Percentiles rank a stretch among this genome's conserved stretches.
These are phyloP conservation scores for Actias luna DNA, from an alignment of 2,888 invertebrate genomes.

Conservation along the genomic window DNA sequence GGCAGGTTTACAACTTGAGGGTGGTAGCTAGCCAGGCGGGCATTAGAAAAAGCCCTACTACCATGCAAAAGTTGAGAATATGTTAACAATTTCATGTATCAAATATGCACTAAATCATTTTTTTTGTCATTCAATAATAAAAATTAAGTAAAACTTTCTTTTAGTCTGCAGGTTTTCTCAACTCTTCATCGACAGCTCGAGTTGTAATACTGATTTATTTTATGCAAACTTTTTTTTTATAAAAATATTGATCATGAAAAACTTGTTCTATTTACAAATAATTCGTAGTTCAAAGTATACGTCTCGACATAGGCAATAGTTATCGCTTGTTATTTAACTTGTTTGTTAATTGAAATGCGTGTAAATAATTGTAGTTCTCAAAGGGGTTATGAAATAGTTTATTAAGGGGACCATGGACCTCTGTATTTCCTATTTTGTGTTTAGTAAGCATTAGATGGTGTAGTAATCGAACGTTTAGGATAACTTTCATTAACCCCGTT, in stretches of 20 bases:
- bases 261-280: conserved; percentile 20
- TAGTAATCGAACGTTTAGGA: neutral
- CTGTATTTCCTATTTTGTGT: conserved; percentile 26
- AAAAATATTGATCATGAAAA: neutral
- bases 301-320: conserved; percentile 48
- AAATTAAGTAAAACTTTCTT: too few relatives aligned
- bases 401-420: conserved; percentile 38
- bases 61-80: too few relatives aligned
- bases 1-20: too few relatives aligned
- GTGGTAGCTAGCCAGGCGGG: too few relatives aligned
- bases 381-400: conserved; percentile 61
- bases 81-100: too few relatives aligned
- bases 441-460: neutral
- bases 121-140: too few relatives aligned
- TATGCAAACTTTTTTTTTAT: neutral
- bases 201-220: neutral
- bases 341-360: conserved; percentile 76
- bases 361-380: conserved; percentile 64
- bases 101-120: too few relatives aligned
- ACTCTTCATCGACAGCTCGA: neutral
- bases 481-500: conserved; percentile 1
- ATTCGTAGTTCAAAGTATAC: conserved; percentile 43
- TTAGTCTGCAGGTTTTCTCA: neutral
- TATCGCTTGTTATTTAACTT: conserved; percentile 58
- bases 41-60: too few relatives aligned